Evolutionary conservation across 2,797 vertebrate genomes (phyloP).

Genomic region (Scomberomorus guttatus): DNA sequence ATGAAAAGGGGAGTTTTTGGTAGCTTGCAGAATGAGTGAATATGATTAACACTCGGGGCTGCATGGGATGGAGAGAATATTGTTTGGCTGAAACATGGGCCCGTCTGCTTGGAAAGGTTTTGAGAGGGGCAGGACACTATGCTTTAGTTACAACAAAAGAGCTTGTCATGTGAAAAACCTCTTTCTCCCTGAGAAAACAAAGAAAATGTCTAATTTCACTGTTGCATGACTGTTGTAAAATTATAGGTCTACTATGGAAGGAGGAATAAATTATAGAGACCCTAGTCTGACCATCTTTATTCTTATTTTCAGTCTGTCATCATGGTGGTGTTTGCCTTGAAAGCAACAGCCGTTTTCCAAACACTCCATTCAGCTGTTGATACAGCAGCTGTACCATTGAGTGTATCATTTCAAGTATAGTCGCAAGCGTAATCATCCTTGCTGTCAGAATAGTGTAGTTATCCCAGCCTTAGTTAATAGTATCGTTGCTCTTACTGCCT

Average conservation of each 20-base stretch:
- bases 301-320: not conserved
- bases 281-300: constrained; percentile 7
- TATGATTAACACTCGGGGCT: constrained; percentile 21
- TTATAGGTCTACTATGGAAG: constrained; percentile 23
- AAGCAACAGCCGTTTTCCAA: not conserved
- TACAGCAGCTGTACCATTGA: not conserved
- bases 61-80: constrained; percentile 10
- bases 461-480: not conserved
- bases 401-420: not conserved
- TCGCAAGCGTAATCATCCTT: not conserved
- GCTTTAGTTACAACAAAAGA: not conserved
- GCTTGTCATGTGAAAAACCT: not conserved
- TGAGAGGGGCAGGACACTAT: not conserved
- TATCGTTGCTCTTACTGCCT: not conserved
- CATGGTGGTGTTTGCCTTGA: constrained; percentile 10
- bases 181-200: not conserved
- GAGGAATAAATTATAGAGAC: constrained; percentile 20
- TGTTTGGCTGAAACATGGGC: not conserved
- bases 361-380: not conserved
- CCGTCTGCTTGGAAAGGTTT: constrained; percentile 1
- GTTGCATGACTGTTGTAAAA: not conserved
- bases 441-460: not conserved
- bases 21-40: constrained; percentile 14
- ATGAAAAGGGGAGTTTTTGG: constrained; percentile 31
- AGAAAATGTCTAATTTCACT: not conserved